Evolutionary conservation across 2,113 vertebrate species (phyloP).

Genomic region (Tychaedon coryphoeus): DNA sequence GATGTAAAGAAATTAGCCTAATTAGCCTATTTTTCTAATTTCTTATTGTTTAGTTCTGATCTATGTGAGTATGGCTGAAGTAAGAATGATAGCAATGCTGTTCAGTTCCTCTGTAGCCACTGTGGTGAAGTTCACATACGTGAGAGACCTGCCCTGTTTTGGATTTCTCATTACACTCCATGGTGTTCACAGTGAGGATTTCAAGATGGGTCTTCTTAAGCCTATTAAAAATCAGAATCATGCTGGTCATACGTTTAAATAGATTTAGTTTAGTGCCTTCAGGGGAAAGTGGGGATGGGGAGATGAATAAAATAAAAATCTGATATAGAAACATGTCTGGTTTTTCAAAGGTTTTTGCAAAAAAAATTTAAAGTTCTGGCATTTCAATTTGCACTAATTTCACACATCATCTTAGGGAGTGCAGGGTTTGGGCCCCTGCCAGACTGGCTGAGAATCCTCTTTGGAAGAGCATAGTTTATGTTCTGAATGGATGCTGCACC

Average conservation of each 20-base stretch:
- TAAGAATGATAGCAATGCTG: background rate
- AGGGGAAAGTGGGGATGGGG: background rate
- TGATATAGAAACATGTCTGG: background rate
- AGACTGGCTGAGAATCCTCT: slow-evolving; percentile 15
- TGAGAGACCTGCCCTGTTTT: background rate
- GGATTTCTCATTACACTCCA: background rate
- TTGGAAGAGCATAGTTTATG: background rate
- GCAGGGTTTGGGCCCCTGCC: slow-evolving; percentile 34
- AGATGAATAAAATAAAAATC: slow-evolving; percentile 24
- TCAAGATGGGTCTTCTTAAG: slow-evolving; percentile 27
- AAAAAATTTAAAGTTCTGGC: slow-evolving; percentile 9
- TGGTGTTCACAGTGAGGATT: slow-evolving; percentile 2
- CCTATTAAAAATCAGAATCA: slow-evolving; percentile 19
- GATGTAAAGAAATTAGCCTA: background rate
- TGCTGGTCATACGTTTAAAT: slow-evolving; percentile 3
- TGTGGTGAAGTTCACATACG: background rate
- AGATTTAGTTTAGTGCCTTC: slow-evolving; percentile 26
- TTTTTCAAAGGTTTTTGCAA: slow-evolving; percentile 39
- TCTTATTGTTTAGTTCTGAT: background rate
- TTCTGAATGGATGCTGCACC: slow-evolving; percentile 6
- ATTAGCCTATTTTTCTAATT: background rate
- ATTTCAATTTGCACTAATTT: slow-evolving; percentile 61
- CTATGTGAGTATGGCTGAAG: background rate
- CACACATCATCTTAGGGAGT: slow-evolving; percentile 40
- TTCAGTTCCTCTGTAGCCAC: background rate